Percentiles rank a stretch among this genome's conserved stretches.
Evolutionary conservation across 2,888 invertebrate genomes (phyloP).

Genomic region (Lasioglossum morio): DNA sequence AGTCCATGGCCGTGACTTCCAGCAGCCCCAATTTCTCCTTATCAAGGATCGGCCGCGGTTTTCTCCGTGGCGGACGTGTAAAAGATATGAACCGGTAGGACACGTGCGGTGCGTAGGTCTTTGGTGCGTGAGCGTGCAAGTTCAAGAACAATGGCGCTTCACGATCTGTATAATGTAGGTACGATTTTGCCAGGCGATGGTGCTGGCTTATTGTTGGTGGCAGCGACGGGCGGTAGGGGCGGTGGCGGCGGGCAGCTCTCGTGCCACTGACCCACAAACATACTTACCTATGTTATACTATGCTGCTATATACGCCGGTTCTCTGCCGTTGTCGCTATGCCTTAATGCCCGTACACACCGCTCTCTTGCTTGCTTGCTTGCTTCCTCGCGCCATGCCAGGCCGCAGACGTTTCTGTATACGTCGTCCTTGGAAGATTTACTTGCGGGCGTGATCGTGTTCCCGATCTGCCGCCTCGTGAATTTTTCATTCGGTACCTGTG

Average conservation of each 20-base stretch:
- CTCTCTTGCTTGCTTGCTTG: conserved; percentile 29
- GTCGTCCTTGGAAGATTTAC: conserved; percentile 62
- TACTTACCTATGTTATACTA: conserved; percentile 83
- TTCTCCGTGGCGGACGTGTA: conserved; percentile 24
- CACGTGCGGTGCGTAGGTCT: conserved; percentile 62
- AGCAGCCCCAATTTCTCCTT: conserved; percentile 50
- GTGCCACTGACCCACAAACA: conserved; percentile 84
- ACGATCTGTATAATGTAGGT: conserved; percentile 79
- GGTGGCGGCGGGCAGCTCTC: conserved; percentile 69
- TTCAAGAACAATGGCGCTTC: conserved; percentile 82
- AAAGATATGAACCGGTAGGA: conserved; percentile 24
- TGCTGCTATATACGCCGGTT: conserved; percentile 70
- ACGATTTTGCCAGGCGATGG: conserved; percentile 77
- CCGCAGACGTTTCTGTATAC: conserved; percentile 21
- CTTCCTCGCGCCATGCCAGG: not conserved
- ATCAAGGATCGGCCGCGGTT: conserved; percentile 38
- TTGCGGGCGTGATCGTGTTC: conserved; percentile 34
- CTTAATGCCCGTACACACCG: conserved; percentile 69
- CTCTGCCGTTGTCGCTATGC: conserved; percentile 56
- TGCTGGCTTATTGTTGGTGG: conserved; percentile 63
- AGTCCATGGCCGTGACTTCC: conserved; percentile 4
- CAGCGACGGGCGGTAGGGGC: conserved; percentile 56
- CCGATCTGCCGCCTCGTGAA: conserved; percentile 37
- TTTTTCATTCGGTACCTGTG: conserved; percentile 36
- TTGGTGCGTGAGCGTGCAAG: conserved; percentile 77